Evolutionary conservation across 92 coral and sea anemone species (phyloP).

Genomic region (Parazoanthus swiftii): DNA sequence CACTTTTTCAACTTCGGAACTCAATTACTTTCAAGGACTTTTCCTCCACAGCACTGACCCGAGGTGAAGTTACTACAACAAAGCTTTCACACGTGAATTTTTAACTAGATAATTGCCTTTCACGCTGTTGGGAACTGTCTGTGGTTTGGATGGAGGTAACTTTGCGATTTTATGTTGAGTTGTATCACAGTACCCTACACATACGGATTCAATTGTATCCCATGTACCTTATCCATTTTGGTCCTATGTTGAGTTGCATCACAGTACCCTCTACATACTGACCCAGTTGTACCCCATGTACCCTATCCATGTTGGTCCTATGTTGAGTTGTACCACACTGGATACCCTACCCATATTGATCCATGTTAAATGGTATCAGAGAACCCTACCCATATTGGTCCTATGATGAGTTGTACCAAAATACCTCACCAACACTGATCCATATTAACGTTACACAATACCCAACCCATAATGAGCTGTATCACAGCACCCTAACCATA

Average conservation of each 20-base stretch:
- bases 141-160: too few relatives aligned
- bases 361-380: not conserved
- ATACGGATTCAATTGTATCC: too few relatives aligned
- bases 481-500: too few relatives aligned
- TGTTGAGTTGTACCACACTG: not conserved
- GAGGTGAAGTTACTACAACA: too few relatives aligned
- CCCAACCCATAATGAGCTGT: not conserved
- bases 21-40: too few relatives aligned
- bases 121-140: too few relatives aligned
- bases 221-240: not conserved
- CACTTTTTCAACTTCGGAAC: too few relatives aligned
- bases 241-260: not conserved
- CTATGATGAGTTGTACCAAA: not conserved
- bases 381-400: not conserved
- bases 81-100: too few relatives aligned
- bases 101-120: too few relatives aligned
- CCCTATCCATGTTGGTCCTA: not conserved
- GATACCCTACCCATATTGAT: not conserved
- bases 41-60: too few relatives aligned
- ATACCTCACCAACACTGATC: not conserved
- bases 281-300: not conserved
- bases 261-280: not conserved
- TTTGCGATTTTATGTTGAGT: too few relatives aligned
- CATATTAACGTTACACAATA: not conserved
- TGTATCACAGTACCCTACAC: not conserved